Base-by-base conservation (phyloP, 2,113 vertebrate genomes). In the Plestiodon gilberti region DNA sequence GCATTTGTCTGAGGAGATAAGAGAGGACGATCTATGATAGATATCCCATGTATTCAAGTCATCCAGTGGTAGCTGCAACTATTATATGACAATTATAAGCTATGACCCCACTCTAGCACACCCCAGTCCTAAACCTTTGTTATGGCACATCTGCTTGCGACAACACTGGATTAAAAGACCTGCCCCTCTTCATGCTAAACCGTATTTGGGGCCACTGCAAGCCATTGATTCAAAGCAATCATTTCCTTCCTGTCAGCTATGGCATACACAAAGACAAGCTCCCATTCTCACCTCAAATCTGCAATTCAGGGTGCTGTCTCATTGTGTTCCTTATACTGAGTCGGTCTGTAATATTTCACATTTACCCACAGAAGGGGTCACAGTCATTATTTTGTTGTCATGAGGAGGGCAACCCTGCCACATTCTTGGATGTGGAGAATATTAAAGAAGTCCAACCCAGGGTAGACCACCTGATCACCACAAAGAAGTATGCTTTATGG, bases 41-140 rank as follows among this genome's bases (percentile, higher is more conserved):
- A 38, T 65, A 77, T 84, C 22, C 30, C 8, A 64, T 35, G 38
- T 30, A 76, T 77, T 84, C 82, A 84, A 84, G 61, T 84, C 76
- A 84, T 77, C 20, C 64, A 67, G 40, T 17, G 28, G 30, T 65
- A 67, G 25, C 73, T 84, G 71, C 14, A 17, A 52, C n/a, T 33
- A 65, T 3, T 38, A 20, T 64, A 43, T 83, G 69, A 61, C 74
- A 61, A 62, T 64, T 61, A 43, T 48, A 64, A 48, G 28, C 82
- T 43, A 33, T 13, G 61, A 30, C n/a, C 40, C 48, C 28, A 62
- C 62, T 83, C 61, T 76, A 48, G 25, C 61, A 84, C 59, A 57
- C 8, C 2, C 28, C 62, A 57, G 48, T 20, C 40, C 35, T 61
- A 70, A 48, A 15, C 6, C 5, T 79, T 71, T 57, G 25, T 59